phyloP scores from a whole-genome alignment of 1,140 invertebrate species.

The Drosophila arawakana region DNA sequence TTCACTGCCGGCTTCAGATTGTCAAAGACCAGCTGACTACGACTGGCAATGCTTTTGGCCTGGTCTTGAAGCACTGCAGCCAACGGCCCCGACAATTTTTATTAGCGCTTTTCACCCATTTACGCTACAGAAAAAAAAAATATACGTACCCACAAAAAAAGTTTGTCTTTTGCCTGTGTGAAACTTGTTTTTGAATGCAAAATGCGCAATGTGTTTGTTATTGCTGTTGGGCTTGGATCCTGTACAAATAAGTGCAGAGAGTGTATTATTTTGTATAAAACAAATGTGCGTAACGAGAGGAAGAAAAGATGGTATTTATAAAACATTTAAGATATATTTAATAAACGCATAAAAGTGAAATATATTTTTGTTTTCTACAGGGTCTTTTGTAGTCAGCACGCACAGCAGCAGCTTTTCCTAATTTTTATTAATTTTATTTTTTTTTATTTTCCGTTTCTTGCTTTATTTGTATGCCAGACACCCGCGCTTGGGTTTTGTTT shows the following conservation, averaged over 20 bases:
- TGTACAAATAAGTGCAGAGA: too few relatives aligned
- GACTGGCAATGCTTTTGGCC: slow-evolving; percentile 13
- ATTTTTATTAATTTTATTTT: neutral
- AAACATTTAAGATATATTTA: too few relatives aligned
- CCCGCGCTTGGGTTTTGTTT: slow-evolving; percentile 40
- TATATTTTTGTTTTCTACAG: too few relatives aligned
- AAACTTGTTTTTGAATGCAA: slow-evolving; percentile 74
- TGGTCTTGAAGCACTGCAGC: slow-evolving; percentile 24
- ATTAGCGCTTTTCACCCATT: slow-evolving; percentile 74
- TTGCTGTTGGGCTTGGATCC: neutral
- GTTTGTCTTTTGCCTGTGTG: slow-evolving; percentile 34
- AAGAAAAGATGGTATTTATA: too few relatives aligned
- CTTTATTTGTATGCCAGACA: slow-evolving; percentile 46
- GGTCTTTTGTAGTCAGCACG: too few relatives aligned
- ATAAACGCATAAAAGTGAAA: too few relatives aligned
- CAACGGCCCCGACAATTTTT: slow-evolving; percentile 60
- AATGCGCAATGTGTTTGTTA: slow-evolving; percentile 46
- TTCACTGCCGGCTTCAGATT: slow-evolving; percentile 66
- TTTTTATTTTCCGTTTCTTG: slow-evolving; percentile 14
- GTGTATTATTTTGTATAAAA: too few relatives aligned
- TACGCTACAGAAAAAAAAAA: slow-evolving; percentile 59
- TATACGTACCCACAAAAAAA: slow-evolving; percentile 51
- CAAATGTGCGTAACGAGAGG: too few relatives aligned
- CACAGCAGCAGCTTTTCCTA: too few relatives aligned
- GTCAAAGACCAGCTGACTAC: slow-evolving; percentile 54